Evolutionary conservation across 1,140 invertebrate species (phyloP).

Genomic region (Penaeus japonicus): DNA sequence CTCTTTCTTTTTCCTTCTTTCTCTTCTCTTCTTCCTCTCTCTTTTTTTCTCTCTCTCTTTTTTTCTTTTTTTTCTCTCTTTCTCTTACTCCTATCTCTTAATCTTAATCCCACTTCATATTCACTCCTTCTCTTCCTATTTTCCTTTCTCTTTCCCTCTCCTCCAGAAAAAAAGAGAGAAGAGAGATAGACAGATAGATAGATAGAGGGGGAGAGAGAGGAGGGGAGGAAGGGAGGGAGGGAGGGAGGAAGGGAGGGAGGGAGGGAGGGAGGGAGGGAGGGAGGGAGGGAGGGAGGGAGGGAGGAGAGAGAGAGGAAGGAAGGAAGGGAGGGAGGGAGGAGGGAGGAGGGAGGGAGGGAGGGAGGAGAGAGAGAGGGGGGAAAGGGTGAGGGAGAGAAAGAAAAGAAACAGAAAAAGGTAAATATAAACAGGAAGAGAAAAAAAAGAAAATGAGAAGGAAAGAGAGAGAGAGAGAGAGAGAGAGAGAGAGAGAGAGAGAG

Average conservation of each 20-base stretch:
- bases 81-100: not conserved
- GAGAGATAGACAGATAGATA: not conserved
- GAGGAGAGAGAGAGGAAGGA: not conserved
- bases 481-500: not conserved
- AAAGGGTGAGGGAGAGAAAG: not conserved
- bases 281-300: not conserved
- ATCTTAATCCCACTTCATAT: not conserved
- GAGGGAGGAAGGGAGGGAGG: not conserved
- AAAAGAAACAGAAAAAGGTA: not conserved
- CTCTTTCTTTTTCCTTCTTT: not conserved
- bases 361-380: not conserved
- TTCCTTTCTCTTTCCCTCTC: not conserved
- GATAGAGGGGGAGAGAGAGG: not conserved
- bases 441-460: not conserved
- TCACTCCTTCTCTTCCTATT: not conserved
- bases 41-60: not conserved
- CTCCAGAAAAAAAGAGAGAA: not conserved
- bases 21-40: not conserved
- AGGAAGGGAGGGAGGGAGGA: not conserved
- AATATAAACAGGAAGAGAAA: no score
- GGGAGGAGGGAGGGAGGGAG: not conserved
- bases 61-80: not conserved
- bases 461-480: not conserved
- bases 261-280: not conserved
- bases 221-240: not conserved